Evolutionary conservation across 2,797 vertebrate genomes (phyloP).

Genomic region (Labeo calbasu): DNA sequence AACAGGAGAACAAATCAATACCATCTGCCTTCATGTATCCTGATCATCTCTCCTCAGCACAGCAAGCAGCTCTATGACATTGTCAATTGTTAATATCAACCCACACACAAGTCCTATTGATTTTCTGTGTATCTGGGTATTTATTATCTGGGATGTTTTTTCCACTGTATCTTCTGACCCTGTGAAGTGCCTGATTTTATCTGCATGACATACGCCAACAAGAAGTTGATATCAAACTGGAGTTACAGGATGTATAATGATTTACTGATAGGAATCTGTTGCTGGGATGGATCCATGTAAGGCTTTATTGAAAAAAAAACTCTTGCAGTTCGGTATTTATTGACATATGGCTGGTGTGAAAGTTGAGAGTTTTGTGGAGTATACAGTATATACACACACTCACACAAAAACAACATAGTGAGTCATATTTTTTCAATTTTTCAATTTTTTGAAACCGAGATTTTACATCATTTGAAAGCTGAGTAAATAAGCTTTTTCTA

Average conservation of each 20-base stretch:
- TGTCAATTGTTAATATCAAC: constrained; percentile 57
- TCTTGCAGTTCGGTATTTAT: neutral
- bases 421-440: too few species aligned
- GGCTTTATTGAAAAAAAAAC: constrained; percentile 13
- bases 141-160: constrained; percentile 51
- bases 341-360: neutral
- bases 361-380: neutral
- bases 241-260: constrained; percentile 12
- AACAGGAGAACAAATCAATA: constrained; percentile 65
- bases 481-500: too few species aligned
- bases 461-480: too few species aligned
- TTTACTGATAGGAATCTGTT: constrained; percentile 38
- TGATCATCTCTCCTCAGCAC: constrained; percentile 51
- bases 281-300: neutral
- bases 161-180: constrained; percentile 55
- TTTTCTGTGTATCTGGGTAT: constrained; percentile 51
- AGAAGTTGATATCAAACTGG: constrained; percentile 21
- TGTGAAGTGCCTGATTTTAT: constrained; percentile 55
- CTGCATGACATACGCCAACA: constrained; percentile 8
- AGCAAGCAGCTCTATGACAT: constrained; percentile 47
- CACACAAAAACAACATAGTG: too few species aligned
- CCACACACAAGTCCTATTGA: constrained; percentile 57
- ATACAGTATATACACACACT: too few species aligned
- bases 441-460: too few species aligned
- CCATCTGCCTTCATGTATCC: constrained; percentile 57